Evolutionary conservation across 2,113 vertebrate genomes (phyloP).

Genomic region (Scartelaos histophorus): DNA sequence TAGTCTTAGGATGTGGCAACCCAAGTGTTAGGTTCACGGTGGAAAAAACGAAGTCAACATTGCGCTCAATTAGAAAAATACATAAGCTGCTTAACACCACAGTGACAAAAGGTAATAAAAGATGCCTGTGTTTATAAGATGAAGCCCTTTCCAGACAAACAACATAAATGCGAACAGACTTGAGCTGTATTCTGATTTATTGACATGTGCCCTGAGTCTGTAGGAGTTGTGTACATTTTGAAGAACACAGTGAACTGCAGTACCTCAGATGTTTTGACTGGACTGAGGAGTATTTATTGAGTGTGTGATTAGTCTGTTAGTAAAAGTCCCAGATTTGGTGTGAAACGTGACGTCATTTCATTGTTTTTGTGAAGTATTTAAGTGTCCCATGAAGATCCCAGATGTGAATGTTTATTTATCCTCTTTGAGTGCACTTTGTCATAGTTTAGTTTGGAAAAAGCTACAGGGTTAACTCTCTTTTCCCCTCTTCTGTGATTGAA

Average conservation of each 20-base stretch:
- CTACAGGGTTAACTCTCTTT: constrained; percentile 33
- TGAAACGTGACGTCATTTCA: constrained; percentile 29
- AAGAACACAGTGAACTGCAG: neutral
- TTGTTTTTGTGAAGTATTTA: constrained; percentile 19
- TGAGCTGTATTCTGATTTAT: neutral
- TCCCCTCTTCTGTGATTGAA: constrained; percentile 23
- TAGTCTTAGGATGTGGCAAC: neutral
- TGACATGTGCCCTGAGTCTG: neutral
- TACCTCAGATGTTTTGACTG: constrained; percentile 3
- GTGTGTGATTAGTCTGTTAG: constrained; percentile 42
- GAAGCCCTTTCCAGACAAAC: too few species aligned
- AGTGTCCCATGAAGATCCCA: constrained; percentile 29
- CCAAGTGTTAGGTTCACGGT: neutral
- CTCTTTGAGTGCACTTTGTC: constrained; percentile 65
- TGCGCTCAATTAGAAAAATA: too few species aligned
- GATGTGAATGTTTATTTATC: constrained; percentile 58
- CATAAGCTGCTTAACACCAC: too few species aligned
- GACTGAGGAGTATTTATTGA: constrained; percentile 16
- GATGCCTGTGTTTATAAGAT: too few species aligned
- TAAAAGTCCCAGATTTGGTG: constrained; percentile 15
- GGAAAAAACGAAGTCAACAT: too few species aligned
- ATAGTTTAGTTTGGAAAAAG: constrained; percentile 43
- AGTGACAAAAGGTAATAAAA: too few species aligned
- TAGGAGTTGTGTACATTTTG: neutral
- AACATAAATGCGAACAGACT: neutral